Conservation (phyloP, 2,888 invertebrate species). For the Chrysopilus asiliformis region DNA sequence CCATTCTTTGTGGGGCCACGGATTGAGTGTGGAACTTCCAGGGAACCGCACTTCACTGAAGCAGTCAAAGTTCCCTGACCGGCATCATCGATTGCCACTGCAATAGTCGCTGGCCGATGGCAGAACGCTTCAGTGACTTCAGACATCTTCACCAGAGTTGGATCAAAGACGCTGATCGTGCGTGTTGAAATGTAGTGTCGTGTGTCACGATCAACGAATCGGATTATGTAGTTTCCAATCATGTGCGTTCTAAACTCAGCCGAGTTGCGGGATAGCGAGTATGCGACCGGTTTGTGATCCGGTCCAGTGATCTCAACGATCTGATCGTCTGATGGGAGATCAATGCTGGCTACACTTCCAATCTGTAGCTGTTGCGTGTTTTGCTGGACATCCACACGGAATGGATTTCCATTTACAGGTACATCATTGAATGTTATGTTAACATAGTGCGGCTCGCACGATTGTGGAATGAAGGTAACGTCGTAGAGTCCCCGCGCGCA, state of each 20-base stretch:
- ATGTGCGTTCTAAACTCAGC: slow-evolving; percentile 64
- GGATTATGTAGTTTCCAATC: slow-evolving; percentile 62
- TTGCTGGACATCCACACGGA: slow-evolving; percentile 65
- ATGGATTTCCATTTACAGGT: slow-evolving; percentile 79
- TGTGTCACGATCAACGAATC: slow-evolving; percentile 47
- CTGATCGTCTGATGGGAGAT: slow-evolving; percentile 48
- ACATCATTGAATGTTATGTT: slow-evolving; percentile 92
- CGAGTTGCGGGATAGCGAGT: slow-evolving; percentile 45
- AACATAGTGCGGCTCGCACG: slow-evolving; percentile 78
- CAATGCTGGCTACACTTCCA: slow-evolving; percentile 43
- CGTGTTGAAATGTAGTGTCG: slow-evolving; percentile 49
- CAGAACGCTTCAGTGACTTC: slow-evolving; percentile 66
- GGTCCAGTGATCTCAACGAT: slow-evolving; percentile 52
- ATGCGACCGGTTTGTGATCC: slow-evolving; percentile 46
- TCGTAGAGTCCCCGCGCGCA: slow-evolving; percentile 84
- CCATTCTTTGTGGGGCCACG: slow-evolving; percentile 55
- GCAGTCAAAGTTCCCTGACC: slow-evolving; percentile 76
- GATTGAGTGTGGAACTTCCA: slow-evolving; percentile 69
- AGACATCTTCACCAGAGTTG: slow-evolving; percentile 53
- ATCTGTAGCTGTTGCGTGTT: slow-evolving; percentile 62
- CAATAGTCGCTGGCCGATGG: slow-evolving; percentile 67
- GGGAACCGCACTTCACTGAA: slow-evolving; percentile 65
- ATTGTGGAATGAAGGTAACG: slow-evolving; percentile 83
- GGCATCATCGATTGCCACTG: slow-evolving; percentile 62
- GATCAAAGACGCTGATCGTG: slow-evolving; percentile 67